Evolutionary conservation across 2,888 invertebrate genomes (phyloP).

Genomic region (Cancer borealis): DNA sequence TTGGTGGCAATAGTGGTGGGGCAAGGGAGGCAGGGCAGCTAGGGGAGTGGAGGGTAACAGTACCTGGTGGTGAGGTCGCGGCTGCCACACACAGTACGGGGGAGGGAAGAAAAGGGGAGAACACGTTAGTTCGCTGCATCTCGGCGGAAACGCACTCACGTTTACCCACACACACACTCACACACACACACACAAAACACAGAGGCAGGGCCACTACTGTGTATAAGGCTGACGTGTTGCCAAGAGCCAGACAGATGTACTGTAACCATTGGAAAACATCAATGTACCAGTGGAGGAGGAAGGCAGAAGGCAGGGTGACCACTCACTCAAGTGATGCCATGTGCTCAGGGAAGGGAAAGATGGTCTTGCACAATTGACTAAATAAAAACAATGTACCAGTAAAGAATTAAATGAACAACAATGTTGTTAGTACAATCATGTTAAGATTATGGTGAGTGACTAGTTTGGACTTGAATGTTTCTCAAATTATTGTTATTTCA

Average conservation of each 20-base stretch:
- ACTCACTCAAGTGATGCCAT: not conserved
- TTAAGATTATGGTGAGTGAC: not conserved
- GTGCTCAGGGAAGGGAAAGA: not conserved
- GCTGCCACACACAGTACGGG: slow-evolving; percentile 73
- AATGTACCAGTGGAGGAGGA: not conserved
- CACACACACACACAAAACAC: slow-evolving; percentile 13
- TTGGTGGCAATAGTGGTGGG: slow-evolving; percentile 55
- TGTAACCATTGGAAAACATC: not conserved
- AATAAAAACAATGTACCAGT: not conserved
- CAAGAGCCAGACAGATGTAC: slow-evolving; percentile 46
- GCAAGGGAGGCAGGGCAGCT: slow-evolving; percentile 65
- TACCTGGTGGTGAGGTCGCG: slow-evolving; percentile 76
- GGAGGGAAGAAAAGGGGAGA: slow-evolving; percentile 64
- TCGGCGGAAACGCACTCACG: slow-evolving; percentile 37
- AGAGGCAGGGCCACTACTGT: slow-evolving; percentile 61
- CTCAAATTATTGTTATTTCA: not conserved
- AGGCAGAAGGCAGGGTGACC: not conserved
- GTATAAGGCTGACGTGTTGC: slow-evolving; percentile 62
- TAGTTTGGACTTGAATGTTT: not conserved
- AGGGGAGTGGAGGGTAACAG: slow-evolving; percentile 72
- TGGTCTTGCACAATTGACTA: not conserved
- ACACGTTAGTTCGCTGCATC: slow-evolving; percentile 68
- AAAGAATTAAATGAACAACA: not conserved
- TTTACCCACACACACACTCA: not conserved
- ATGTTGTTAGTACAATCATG: not conserved